Base-by-base conservation (phyloP, 2,113 vertebrate genomes). In the Engraulis encrasicolus region DNA sequence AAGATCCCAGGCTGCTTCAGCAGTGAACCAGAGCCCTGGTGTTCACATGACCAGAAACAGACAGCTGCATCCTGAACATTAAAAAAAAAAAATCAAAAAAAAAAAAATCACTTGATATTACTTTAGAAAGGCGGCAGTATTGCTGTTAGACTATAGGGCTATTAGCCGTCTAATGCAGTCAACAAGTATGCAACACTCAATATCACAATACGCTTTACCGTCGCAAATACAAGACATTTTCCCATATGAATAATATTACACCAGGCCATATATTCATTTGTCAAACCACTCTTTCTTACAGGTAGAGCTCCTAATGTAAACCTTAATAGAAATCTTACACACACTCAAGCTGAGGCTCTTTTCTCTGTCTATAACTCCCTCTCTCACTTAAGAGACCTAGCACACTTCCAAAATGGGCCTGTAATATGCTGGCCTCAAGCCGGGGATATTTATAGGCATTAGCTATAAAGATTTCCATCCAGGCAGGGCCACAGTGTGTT, bases 361-460 rank as follows among this genome's bases (percentile, higher is more conserved):
- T 66, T 23, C 31, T n/a, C n/a, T n/a, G n/a, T n/a, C n/a, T n/a
- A n/a, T n/a, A n/a, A n/a, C 58, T 66, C 12, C n/a, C 27, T 66
- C 27, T 27, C 58, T 31, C 58, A 82, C 54, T 79, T 78, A 81
- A 85, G 81, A 79, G 38, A 34, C 38, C 40, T 81, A 66, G 54
- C 74, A 78, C 50, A 37, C 52, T 52, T 40, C 45, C 19, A 49
- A 81, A 82, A 82, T n/a, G 77, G 74, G 49, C 36, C 81, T 15
- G 23, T 52, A n/a, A n/a, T n/a, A 27, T 81, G 50, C 50, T 36
- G 14, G 11, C 12, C 2, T 82, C 50, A 79, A 36, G 83, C 6
- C 40, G 49, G 80, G 77, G 86, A 83, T 85, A 84, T 88, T 89
- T 81, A 87, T 86, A 86, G 79, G 49, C 6, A 86, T 84, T 49